These are phyloP conservation scores for Rhorus exstirpatorius DNA, from an alignment of 2,888 invertebrate genomes.

Conservation along the genomic window DNA sequence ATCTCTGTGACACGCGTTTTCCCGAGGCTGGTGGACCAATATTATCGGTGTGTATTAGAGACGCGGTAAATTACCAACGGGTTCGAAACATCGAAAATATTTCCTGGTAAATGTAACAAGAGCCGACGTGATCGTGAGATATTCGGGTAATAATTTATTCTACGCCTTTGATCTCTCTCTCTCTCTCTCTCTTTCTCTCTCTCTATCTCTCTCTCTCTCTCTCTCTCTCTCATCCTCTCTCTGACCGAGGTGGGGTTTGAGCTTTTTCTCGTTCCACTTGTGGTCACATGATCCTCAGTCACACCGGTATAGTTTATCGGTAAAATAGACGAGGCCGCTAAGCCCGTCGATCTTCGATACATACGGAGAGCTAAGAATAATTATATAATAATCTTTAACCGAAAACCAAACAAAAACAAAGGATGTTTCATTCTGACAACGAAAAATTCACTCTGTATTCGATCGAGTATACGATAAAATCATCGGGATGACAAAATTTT, in stretches of 20 bases:
- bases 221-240: too few species aligned
- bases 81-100: constrained; percentile 25
- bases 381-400: background rate
- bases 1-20: constrained; percentile 37
- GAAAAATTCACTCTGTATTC: too few species aligned
- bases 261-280: constrained; percentile 13
- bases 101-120: constrained; percentile 9
- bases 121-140: constrained; percentile 40
- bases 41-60: constrained; percentile 50
- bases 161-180: constrained; percentile 62
- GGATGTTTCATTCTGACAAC: too few species aligned
- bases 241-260: constrained; percentile 35
- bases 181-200: constrained; percentile 7
- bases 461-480: too few species aligned
- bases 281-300: background rate
- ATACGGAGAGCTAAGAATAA: constrained; percentile 7
- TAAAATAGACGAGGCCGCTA: background rate
- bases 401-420: too few species aligned
- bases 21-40: constrained; percentile 29
- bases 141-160: constrained; percentile 67
- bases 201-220: too few species aligned
- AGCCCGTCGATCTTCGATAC: background rate
- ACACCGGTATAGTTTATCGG: background rate
- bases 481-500: too few species aligned
- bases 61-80: constrained; percentile 30